Evolutionary conservation across 2,113 vertebrate species (phyloP).

Genomic region (Catagonus wagneri): DNA sequence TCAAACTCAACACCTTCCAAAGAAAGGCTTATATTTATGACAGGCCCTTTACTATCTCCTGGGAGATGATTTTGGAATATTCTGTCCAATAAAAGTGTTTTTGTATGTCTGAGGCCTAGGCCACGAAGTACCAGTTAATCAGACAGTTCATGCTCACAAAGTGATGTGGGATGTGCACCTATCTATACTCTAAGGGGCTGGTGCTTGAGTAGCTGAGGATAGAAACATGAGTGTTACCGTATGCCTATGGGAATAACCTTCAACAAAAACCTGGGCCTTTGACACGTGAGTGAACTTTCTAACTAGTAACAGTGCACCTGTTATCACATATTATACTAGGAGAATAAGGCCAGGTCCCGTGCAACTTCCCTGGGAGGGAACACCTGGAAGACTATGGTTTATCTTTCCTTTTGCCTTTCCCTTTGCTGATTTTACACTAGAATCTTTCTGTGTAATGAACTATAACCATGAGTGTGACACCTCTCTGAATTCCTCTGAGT

Average conservation of each 20-base stretch:
- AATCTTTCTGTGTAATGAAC: background rate
- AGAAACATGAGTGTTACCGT: background rate
- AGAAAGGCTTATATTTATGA: background rate
- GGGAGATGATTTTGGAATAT: background rate
- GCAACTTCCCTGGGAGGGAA: background rate
- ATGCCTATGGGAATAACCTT: background rate
- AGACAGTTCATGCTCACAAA: background rate
- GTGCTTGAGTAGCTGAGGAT: background rate
- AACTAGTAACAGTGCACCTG: background rate
- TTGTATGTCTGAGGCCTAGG: background rate
- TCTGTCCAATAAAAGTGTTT: background rate
- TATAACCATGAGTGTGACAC: background rate
- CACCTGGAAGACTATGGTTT: background rate
- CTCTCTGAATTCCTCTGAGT: background rate
- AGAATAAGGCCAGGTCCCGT: background rate
- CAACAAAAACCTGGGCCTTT: background rate
- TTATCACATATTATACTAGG: background rate
- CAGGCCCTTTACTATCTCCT: background rate
- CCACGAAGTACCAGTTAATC: background rate
- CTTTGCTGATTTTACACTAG: background rate
- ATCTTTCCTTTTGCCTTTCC: background rate
- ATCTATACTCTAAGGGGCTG: background rate
- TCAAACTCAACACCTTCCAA: background rate
- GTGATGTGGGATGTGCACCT: background rate
- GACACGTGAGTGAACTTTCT: background rate